phyloP scores from a whole-genome alignment of 1,140 invertebrate genomes.

The Laupala kohalensis region DNA sequence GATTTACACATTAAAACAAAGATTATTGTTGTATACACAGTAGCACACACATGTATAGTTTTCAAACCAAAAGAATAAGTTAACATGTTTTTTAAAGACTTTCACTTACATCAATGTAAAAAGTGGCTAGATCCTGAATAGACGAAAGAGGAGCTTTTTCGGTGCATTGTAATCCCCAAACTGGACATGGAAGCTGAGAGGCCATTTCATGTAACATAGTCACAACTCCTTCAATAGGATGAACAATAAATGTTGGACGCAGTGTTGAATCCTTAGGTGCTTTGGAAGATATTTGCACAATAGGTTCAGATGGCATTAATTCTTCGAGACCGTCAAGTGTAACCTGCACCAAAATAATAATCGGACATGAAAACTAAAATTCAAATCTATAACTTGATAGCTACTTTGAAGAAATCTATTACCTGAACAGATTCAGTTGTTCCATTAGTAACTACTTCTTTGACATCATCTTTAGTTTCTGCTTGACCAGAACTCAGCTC shows the following conservation, averaged over 20 bases:
- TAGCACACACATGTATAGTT: no score
- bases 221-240: slow-evolving; percentile 85
- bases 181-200: slow-evolving; percentile 52
- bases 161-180: slow-evolving; percentile 84
- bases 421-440: slow-evolving; percentile 11
- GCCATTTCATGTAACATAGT: slow-evolving; percentile 54
- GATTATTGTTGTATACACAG: neutral
- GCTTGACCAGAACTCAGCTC: slow-evolving; percentile 41
- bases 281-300: slow-evolving; percentile 37
- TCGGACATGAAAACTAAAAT: no score
- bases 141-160: slow-evolving; percentile 54
- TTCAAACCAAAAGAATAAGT: neutral
- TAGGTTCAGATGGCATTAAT: slow-evolving; percentile 48
- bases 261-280: slow-evolving; percentile 33
- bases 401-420: neutral
- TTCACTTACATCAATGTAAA: slow-evolving; percentile 51
- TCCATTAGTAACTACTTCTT: slow-evolving; percentile 24
- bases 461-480: slow-evolving; percentile 21
- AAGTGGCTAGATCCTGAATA: slow-evolving; percentile 59
- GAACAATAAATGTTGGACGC: slow-evolving; percentile 54
- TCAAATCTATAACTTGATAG: neutral
- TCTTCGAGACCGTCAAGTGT: slow-evolving; percentile 30
- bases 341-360: slow-evolving; percentile 24
- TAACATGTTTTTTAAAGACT: neutral
- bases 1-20: no score